Base-by-base conservation (phyloP, 2,113 vertebrate genomes). In the Opisthocomus hoazin region DNA sequence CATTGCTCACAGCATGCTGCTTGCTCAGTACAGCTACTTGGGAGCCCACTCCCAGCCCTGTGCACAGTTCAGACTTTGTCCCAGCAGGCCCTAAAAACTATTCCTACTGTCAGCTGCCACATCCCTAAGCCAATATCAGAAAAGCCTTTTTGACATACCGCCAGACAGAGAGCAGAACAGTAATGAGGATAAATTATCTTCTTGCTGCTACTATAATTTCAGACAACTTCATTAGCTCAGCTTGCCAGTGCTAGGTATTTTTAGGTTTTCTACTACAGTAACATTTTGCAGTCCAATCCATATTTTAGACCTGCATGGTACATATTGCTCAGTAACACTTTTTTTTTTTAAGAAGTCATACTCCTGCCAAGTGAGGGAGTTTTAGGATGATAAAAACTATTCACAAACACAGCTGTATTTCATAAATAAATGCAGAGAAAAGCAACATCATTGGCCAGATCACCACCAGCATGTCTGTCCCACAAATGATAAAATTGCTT, bases 211-310 rank as follows among this genome's bases (percentile, higher is more conserved):
- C 50, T 78, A n/a, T 74, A 60, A 64, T 74, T 83, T 63, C 65
- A 39, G 65, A 56, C 81, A 89, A 50, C 65, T 95, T 87, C 78
- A 63, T 87, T 63, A 94, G 71, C 77, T 66, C 36, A 61, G 82
- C 51, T 92, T 41, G 22, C 39, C 41, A 50, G 39, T 16, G 15
- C 29, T 22, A 8, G 15, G 3, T 29, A 32, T 5, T 54, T 75
- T 36, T 11, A 78, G 24, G 37, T 66, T 79, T 80, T 70, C n/a
- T 18, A 41, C 8, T 9, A 70, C n/a, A 46, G 24, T 15, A 36
- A 45, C 4, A 5, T 27, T 86, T 24, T 30, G n/a, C 58, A 70
- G 56, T 30, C 30, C 41, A 57, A 3, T 3, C 26, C 5, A 0
- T 22, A 8, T n/a, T 21, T 27, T 41, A 61, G 19, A 18, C 21